Evolutionary conservation across 2,888 invertebrate species (phyloP).

Genomic region (Folsomia manolachei): DNA sequence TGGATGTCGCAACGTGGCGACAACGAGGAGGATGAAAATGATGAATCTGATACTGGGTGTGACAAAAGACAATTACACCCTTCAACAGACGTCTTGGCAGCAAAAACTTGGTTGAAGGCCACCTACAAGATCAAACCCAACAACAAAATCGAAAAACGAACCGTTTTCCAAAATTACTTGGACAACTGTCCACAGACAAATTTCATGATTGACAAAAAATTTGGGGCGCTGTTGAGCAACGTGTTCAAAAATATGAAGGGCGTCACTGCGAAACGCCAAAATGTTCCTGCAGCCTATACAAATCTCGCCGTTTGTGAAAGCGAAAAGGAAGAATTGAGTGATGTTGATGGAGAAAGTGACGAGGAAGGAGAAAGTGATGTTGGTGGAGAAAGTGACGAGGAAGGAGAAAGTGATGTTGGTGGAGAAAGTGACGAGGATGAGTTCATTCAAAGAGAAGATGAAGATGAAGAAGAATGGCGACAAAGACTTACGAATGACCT

Average conservation of each 20-base stretch:
- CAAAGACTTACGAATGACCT: no score
- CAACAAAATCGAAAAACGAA: not conserved
- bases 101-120: not conserved
- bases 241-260: not conserved
- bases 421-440: no score
- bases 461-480: no score
- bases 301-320: no score
- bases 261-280: not conserved
- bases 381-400: no score
- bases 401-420: no score
- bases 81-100: not conserved
- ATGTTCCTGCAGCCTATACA: not conserved
- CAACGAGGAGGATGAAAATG: not conserved
- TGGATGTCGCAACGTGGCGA: not conserved
- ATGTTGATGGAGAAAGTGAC: no score
- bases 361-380: no score
- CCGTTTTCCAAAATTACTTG: not conserved
- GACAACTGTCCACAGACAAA: not conserved
- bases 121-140: not conserved
- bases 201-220: not conserved
- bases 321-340: no score
- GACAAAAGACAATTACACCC: not conserved
- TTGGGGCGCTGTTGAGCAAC: not conserved
- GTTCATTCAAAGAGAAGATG: no score
- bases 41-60: no score